Evolutionary conservation across 2,113 vertebrate species (phyloP), one percentile per base, ranked within the genome.

Genomic region (Hucho hucho): DNA sequence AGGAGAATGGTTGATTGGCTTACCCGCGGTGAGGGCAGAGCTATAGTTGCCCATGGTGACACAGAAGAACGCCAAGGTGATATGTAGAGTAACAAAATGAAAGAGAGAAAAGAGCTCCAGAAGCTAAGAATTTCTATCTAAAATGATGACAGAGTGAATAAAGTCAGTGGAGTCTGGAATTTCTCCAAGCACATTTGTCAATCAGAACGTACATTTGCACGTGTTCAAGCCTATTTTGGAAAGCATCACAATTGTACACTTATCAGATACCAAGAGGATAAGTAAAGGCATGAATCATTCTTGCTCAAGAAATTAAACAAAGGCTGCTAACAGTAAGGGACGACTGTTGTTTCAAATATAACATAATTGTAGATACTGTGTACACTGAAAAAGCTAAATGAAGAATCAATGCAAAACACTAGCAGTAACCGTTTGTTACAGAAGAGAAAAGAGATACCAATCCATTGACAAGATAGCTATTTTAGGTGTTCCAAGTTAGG

Each of bases 21-120:
- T 89, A 92, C 91, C 90, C 26, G 89, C 85, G 80, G 80, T 28
- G 69, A 93, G 83, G 58, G 83, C 84, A 75, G 92, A 89, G 81
- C 81, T 91, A 85, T 87, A 89, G 90, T 65, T 91, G 82, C 89
- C 90, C 90, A 92, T 93, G 59, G 46, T 49, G 82, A 86, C 79
- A 83, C 70, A 83, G 77, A 32, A 78, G 80, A 80, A 82, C 28
- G 65, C 53, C 26, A 63, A 56, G 73, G 64, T 70, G 59, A 79
- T 86, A 83, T 63, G 67, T 24, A 58, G 75, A 64, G 16, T 9
- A 43, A 68, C 3, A 63, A 63, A 72, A 72, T 72, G 20, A 78
- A 72, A 83, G 72, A 86, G 63, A 82, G 46, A 87, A 83, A 86
- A 26, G 6, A 59, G 43, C 72, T 81, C 79, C 58, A 70, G 58